Percentiles rank a stretch among this genome's conserved stretches.
These are phyloP conservation scores for Hormaphis cornu DNA, from an alignment of 1,140 invertebrate species.

Conservation along the genomic window DNA sequence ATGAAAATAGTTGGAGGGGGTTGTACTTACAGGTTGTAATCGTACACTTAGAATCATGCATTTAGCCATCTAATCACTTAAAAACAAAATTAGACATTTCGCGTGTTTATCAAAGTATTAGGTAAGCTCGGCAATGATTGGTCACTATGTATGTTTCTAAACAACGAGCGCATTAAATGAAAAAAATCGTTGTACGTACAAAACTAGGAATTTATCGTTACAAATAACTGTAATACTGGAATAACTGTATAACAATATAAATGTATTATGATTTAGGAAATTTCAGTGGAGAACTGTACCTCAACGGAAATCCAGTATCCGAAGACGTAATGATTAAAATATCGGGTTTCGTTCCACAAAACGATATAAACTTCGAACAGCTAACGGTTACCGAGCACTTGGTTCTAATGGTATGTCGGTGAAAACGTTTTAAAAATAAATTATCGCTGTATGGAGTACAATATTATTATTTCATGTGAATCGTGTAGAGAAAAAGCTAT, in stretches of 20 bases:
- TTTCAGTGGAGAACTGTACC: conserved; percentile 52
- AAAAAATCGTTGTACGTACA: too few species aligned
- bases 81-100: too few species aligned
- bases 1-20: too few species aligned
- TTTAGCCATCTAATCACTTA: too few species aligned
- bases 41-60: too few species aligned
- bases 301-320: conserved; percentile 54
- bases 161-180: too few species aligned
- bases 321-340: conserved; percentile 54
- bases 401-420: conserved; percentile 65
- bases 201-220: background rate
- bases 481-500: too few species aligned
- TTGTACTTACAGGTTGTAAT: too few species aligned
- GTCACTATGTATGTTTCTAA: too few species aligned
- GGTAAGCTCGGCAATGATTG: too few species aligned
- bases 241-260: background rate
- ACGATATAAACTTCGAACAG: conserved; percentile 56
- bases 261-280: conserved; percentile 40
- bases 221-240: background rate
- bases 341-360: conserved; percentile 63
- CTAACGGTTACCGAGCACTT: conserved; percentile 62
- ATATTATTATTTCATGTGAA: too few species aligned
- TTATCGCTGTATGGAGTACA: conserved; percentile 12
- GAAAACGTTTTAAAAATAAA: conserved; percentile 26
- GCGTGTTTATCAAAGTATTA: too few species aligned